A percentile compares a stretch with the other conserved stretches of the same genome.
Conservation (phyloP, 2,888 invertebrate species). For the Ctena decussata region DNA sequence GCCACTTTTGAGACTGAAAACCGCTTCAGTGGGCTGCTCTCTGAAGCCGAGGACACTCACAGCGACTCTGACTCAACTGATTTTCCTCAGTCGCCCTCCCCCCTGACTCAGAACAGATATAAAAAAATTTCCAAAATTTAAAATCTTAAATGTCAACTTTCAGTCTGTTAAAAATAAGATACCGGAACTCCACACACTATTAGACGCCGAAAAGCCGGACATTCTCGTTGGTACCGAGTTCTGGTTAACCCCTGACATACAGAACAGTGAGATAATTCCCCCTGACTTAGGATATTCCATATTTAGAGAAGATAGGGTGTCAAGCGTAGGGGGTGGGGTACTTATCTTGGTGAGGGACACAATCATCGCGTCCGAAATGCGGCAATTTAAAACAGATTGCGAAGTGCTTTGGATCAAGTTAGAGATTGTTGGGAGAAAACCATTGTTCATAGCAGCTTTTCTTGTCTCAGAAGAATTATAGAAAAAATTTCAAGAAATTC, state of each 20-base stretch:
- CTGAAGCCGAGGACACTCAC: neutral
- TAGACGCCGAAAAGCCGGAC: neutral
- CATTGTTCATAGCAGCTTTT: conserved; percentile 19
- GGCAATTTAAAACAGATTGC: conserved; percentile 32
- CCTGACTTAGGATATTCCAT: neutral
- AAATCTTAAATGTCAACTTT: neutral
- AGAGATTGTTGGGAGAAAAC: conserved; percentile 12
- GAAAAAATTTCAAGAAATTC: too few species aligned
- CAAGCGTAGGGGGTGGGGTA: neutral
- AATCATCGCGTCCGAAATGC: neutral
- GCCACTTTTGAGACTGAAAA: neutral
- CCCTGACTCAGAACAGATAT: neutral
- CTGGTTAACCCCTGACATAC: neutral
- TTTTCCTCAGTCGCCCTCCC: neutral
- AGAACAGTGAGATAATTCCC: neutral
- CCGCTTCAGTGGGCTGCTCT: neutral
- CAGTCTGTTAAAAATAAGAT: neutral
- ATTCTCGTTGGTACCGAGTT: neutral
- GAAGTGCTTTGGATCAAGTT: conserved; percentile 30
- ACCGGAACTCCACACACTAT: neutral
- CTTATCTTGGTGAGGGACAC: neutral
- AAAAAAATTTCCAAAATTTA: neutral
- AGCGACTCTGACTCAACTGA: neutral
- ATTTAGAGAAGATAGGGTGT: neutral
- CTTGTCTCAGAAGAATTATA: neutral